Evolutionary conservation across 2,888 invertebrate genomes (phyloP).

Genomic region (Andrena haemorrhoa): DNA sequence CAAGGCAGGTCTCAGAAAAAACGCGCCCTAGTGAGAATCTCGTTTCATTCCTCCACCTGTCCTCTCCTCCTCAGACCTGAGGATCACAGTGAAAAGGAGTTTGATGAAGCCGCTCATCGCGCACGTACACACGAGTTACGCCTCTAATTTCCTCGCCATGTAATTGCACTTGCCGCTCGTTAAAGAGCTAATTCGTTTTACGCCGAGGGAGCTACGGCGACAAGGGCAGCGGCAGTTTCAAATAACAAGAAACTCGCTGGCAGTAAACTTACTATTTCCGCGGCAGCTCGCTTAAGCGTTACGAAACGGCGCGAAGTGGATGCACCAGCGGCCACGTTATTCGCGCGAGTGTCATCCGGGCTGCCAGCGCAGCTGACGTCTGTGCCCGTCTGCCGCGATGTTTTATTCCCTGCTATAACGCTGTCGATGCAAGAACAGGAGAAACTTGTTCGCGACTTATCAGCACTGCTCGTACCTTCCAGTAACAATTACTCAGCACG

Average conservation of each 20-base stretch:
- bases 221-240: conserved; percentile 25
- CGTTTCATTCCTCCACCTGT: neutral
- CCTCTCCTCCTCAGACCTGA: neutral
- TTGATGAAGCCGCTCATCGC: conserved; percentile 27
- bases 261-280: conserved; percentile 70
- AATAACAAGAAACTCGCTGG: conserved; percentile 56
- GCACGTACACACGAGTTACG: conserved; percentile 7
- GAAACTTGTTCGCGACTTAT: conserved; percentile 26
- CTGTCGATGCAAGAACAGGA: conserved; percentile 11
- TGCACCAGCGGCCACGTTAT: conserved; percentile 28
- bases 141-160: conserved; percentile 46
- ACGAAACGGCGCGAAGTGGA: conserved; percentile 57
- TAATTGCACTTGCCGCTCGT: conserved; percentile 72
- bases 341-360: conserved; percentile 41
- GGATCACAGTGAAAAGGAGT: conserved; percentile 3
- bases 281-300: conserved; percentile 51
- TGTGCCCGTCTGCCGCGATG: conserved; percentile 34
- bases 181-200: conserved; percentile 74
- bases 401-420: conserved; percentile 39
- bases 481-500: conserved; percentile 18
- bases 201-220: conserved; percentile 37
- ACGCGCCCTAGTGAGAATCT: conserved; percentile 10
- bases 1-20: neutral
- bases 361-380: conserved; percentile 6
- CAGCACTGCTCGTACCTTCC: neutral